These are phyloP conservation scores for Carassius carassius DNA, from an alignment of 2,113 vertebrate genomes.

Conservation along the genomic window DNA sequence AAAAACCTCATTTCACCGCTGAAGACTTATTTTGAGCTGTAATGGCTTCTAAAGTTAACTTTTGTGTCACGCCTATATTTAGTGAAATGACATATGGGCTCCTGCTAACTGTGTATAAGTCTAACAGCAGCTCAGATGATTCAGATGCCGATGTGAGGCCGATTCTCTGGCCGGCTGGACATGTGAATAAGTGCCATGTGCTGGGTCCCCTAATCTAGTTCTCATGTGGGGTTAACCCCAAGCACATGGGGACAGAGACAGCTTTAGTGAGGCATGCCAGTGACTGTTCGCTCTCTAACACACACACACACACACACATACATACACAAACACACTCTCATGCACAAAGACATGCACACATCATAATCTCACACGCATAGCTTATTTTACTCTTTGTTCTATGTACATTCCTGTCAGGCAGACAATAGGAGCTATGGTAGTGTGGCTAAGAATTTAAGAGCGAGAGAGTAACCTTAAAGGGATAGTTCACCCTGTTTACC, in stretches of 20 bases:
- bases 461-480: constrained; percentile 4
- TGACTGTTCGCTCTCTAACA: constrained; percentile 19
- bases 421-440: constrained; percentile 22
- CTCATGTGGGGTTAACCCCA: constrained; percentile 44
- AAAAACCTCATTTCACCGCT: neutral
- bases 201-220: constrained; percentile 37
- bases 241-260: constrained; percentile 12
- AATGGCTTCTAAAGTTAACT: neutral
- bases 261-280: constrained; percentile 29
- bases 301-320: constrained; percentile 27
- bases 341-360: constrained; percentile 37
- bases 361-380: constrained; percentile 12
- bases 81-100: constrained; percentile 11
- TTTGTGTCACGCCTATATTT: constrained; percentile 33
- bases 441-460: neutral
- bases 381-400: constrained; percentile 43
- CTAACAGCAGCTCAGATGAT: constrained; percentile 20
- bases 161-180: neutral
- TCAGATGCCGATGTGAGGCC: constrained; percentile 12
- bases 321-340: constrained; percentile 27
- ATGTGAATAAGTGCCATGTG: neutral
- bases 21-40: neutral
- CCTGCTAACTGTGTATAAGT: constrained; percentile 19
- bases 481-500: neutral
- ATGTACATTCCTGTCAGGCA: constrained; percentile 42